Conservation (phyloP, 2,797 vertebrate genomes). For the Microcaecilia unicolor region DNA sequence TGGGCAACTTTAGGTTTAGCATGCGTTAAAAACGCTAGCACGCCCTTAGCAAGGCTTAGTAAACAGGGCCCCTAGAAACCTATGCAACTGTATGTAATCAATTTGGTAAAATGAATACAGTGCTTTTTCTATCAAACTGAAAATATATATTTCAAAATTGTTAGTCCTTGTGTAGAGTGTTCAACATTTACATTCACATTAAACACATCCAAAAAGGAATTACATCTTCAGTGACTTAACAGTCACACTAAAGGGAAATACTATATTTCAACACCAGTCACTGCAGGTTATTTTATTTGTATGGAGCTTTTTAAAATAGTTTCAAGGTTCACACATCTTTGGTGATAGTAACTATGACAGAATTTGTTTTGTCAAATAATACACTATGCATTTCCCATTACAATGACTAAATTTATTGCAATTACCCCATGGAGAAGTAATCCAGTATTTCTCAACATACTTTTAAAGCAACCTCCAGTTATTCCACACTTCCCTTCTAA, state of each 20-base stretch:
- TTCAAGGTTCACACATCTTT: conserved; percentile 25
- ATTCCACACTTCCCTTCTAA: conserved; percentile 53
- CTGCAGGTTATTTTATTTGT: conserved; percentile 12
- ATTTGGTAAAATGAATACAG: conserved; percentile 11
- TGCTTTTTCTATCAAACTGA: conserved; percentile 12
- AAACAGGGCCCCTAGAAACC: no score
- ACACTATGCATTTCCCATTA: conserved; percentile 28
- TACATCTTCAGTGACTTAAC: conserved; percentile 11
- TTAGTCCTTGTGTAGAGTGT: conserved; percentile 19
- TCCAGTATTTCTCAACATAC: conserved; percentile 19
- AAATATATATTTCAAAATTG: conserved; percentile 15
- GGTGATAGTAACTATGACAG: conserved; percentile 22
- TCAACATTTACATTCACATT: conserved; percentile 31
- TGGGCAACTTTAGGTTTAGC: no score
- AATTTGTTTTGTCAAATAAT: conserved; percentile 2
- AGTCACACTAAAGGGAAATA: conserved; percentile 22
- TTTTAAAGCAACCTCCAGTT: conserved; percentile 28
- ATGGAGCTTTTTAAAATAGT: conserved; percentile 12
- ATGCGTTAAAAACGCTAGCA: no score
- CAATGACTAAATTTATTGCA: conserved; percentile 29
- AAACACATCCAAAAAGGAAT: conserved; percentile 20
- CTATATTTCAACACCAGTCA: conserved; percentile 19
- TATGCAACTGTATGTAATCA: no score
- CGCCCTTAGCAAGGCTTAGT: no score
- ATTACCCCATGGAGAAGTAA: conserved; percentile 32